Percentiles rank a stretch among this genome's conserved stretches.
phyloP scores from a whole-genome alignment of 2,113 vertebrate genomes.

The Microtus richardsoni region DNA sequence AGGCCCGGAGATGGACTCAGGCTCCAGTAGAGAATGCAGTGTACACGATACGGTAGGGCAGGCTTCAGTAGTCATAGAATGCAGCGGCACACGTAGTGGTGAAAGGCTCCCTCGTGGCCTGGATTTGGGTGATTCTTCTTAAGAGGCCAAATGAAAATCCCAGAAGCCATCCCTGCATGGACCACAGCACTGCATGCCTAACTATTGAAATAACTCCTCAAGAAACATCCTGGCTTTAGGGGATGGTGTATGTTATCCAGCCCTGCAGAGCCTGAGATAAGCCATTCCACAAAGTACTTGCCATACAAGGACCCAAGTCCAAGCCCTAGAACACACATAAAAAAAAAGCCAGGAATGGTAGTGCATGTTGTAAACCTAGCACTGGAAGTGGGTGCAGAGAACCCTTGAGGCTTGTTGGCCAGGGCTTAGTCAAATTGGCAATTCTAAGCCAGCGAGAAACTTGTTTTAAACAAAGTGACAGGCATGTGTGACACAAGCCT shows the following conservation, averaged over 20 bases:
- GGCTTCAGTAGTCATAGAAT: not conserved
- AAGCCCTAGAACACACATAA: not conserved
- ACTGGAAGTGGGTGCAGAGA: not conserved
- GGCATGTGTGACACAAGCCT: not conserved
- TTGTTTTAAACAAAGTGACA: not conserved
- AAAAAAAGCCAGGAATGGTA: not conserved
- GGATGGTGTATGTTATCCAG: not conserved
- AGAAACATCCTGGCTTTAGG: not conserved
- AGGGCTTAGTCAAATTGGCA: not conserved
- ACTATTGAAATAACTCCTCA: not conserved
- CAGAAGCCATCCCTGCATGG: not conserved
- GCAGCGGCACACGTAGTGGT: rapidly evolving
- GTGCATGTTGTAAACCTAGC: not conserved
- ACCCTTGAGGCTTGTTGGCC: not conserved
- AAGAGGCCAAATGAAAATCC: not conserved
- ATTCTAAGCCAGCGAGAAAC: not conserved
- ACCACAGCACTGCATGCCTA: not conserved
- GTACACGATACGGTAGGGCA: no score
- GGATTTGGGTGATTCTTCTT: not conserved
- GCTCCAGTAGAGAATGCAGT: rapidly evolving
- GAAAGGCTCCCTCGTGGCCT: not conserved
- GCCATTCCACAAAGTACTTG: not conserved
- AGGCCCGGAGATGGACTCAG: not conserved
- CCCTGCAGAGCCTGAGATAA: not conserved
- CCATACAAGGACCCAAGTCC: not conserved